Conservation (phyloP, 2,888 invertebrate genomes). For the Mythimna vitellina region DNA sequence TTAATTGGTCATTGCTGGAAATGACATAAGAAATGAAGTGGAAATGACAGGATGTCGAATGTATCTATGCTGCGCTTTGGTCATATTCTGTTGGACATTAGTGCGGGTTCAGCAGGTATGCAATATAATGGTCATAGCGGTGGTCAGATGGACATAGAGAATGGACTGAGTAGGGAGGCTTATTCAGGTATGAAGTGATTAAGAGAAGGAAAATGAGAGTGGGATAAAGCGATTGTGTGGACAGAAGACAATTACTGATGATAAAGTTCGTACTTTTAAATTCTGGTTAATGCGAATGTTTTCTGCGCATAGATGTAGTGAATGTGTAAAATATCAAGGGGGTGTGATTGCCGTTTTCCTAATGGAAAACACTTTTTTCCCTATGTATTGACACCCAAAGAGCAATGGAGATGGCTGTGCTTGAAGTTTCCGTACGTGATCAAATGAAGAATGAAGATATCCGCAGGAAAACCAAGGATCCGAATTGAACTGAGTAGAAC, state of each 20-base stretch:
- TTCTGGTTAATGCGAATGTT: too few species aligned
- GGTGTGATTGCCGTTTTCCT: too few species aligned
- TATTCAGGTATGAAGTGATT: background rate
- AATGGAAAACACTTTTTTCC: too few species aligned
- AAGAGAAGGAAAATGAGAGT: background rate
- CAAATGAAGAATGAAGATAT: too few species aligned
- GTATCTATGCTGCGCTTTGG: slow-evolving; percentile 67
- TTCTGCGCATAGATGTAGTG: too few species aligned
- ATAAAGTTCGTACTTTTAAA: too few species aligned
- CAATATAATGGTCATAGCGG: slow-evolving; percentile 10
- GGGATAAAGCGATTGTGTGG: background rate
- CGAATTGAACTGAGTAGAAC: too few species aligned
- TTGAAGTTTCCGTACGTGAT: too few species aligned
- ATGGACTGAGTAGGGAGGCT: background rate
- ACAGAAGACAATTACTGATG: background rate
- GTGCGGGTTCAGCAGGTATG: slow-evolving; percentile 56
- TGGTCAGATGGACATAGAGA: background rate
- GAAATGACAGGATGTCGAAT: slow-evolving; percentile 75
- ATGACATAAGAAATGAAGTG: slow-evolving; percentile 81
- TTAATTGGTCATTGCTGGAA: slow-evolving; percentile 73
- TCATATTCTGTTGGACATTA: slow-evolving; percentile 64
- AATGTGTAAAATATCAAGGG: too few species aligned
- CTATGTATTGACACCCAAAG: too few species aligned
- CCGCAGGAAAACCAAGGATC: too few species aligned
- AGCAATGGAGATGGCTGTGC: too few species aligned